These are phyloP conservation scores for Anomalospiza imberbis DNA, from an alignment of 2,797 vertebrate species.

Conservation along the genomic window DNA sequence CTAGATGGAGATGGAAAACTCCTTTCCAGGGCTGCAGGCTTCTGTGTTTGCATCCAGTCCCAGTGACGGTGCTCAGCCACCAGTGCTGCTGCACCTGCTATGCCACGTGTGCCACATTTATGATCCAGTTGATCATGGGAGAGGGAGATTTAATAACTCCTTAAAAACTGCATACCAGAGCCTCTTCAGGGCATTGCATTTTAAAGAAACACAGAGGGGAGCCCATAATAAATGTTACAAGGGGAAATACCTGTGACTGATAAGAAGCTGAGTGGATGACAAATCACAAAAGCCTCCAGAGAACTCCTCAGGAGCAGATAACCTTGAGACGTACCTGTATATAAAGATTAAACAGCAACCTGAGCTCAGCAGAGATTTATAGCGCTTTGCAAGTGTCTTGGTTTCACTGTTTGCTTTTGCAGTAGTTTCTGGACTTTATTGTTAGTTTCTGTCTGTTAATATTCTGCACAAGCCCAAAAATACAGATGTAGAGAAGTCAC, in stretches of 20 bases:
- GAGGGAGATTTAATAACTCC: background rate
- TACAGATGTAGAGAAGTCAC: slow-evolving; percentile 28
- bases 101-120: background rate
- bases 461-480: slow-evolving; percentile 40
- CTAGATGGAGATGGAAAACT: background rate
- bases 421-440: slow-evolving; percentile 72
- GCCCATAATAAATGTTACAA: slow-evolving; percentile 54
- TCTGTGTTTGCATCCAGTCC: background rate
- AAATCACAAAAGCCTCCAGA: slow-evolving; percentile 41
- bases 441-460: slow-evolving; percentile 69
- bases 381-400: slow-evolving; percentile 60
- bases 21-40: background rate
- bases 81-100: background rate
- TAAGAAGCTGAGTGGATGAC: slow-evolving; percentile 64
- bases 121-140: background rate
- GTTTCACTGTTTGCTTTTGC: slow-evolving; percentile 71
- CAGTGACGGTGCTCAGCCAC: background rate
- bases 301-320: slow-evolving; percentile 69
- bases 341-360: slow-evolving; percentile 76
- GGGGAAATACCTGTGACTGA: slow-evolving; percentile 62
- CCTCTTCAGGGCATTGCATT: background rate
- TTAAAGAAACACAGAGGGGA: slow-evolving; percentile 20
- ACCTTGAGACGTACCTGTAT: slow-evolving; percentile 73
- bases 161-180: background rate
- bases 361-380: slow-evolving; percentile 60